These are phyloP conservation scores for Margaritifera margaritifera DNA, from an alignment of 2,888 invertebrate species.

Conservation along the genomic window DNA sequence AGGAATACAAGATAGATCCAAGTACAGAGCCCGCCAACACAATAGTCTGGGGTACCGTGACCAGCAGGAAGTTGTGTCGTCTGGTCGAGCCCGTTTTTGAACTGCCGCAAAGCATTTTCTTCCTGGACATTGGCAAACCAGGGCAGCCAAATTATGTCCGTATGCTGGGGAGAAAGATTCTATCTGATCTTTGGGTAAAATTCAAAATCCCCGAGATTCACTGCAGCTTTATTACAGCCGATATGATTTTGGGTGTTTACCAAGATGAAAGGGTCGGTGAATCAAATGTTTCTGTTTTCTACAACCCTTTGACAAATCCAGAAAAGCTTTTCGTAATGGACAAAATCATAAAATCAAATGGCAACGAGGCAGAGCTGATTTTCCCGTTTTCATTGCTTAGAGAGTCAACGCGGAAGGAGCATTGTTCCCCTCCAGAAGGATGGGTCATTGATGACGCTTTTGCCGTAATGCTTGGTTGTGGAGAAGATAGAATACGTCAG, in stretches of 20 bases:
- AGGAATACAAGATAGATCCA: conserved; percentile 24
- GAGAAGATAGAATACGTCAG: conserved; percentile 47
- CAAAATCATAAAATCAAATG: conserved; percentile 23
- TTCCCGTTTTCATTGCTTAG: conserved; percentile 49
- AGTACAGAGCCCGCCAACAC: conserved; percentile 3
- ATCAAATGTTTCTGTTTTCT: conserved; percentile 29
- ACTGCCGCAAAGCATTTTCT: conserved; percentile 50
- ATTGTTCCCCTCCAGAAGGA: conserved; percentile 47
- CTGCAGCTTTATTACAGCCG: conserved; percentile 49
- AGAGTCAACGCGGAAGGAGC: conserved; percentile 36
- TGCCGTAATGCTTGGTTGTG: conserved; percentile 46
- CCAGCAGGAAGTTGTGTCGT: conserved; percentile 21
- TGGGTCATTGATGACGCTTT: conserved; percentile 50
- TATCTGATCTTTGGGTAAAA: conserved; percentile 45
- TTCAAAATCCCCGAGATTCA: conserved; percentile 48
- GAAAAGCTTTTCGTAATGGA: conserved; percentile 44
- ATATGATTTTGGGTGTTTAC: conserved; percentile 48
- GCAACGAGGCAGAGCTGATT: conserved; percentile 28
- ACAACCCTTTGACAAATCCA: conserved; percentile 31
- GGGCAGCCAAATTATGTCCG: conserved; percentile 20
- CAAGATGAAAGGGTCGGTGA: conserved; percentile 45
- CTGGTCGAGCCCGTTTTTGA: conserved; percentile 32
- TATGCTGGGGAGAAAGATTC: conserved; percentile 44
- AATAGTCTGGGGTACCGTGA: conserved; percentile 32
- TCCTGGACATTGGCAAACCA: conserved; percentile 31